Evolutionary conservation across 1,140 invertebrate genomes (phyloP), one percentile per base, ranked within the genome.

Genomic region (Sitobion miscanthi): DNA sequence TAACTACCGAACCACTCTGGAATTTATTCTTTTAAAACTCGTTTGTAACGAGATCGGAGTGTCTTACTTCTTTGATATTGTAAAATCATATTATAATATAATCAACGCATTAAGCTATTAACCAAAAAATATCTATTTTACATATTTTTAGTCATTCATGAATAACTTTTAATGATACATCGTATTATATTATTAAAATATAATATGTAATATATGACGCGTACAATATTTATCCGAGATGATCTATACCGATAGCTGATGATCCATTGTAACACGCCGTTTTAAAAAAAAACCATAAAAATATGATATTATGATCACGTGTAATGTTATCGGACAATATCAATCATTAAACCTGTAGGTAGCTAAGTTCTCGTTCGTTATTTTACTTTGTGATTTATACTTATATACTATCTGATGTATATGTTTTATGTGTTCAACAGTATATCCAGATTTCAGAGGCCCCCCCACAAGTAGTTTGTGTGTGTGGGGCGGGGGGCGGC

Each of bases 11-110:
- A 77, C 62, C n/a, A 77, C 62, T 77, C 30, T 77, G 62, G 30
- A 77, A 77, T 77, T n/a, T 77, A 77, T n/a, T 77, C 14, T 77
- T 77, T n/a, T 14, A 35, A 77, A 77, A 77, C 62, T 77, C n/a
- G 62, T 77, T 77, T 77, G 62, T 77, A 77, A 77, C 62, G 62
- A 77, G 62, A 77, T 77, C 30, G 62, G 62, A 77, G 30, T 77
- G 62, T 77, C 7, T 14, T n/a, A 69, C n/a, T 77, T 77, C 30
- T 77, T 77, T 77, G 62, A 77, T 77, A 77, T 77, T n/a, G 62
- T 77, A 77, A 77, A 77, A 77, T 14, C 5, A 77, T 77, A 69
- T 57, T 25, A 57, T 25, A 57, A 77, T 77, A 77, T 5, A 77
- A 5, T n/a, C 30, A 35, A 30, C 25, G 9, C 11, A 62, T 62